phyloP scores from a whole-genome alignment of 2,888 invertebrate genomes.

The Acronicta psi region DNA sequence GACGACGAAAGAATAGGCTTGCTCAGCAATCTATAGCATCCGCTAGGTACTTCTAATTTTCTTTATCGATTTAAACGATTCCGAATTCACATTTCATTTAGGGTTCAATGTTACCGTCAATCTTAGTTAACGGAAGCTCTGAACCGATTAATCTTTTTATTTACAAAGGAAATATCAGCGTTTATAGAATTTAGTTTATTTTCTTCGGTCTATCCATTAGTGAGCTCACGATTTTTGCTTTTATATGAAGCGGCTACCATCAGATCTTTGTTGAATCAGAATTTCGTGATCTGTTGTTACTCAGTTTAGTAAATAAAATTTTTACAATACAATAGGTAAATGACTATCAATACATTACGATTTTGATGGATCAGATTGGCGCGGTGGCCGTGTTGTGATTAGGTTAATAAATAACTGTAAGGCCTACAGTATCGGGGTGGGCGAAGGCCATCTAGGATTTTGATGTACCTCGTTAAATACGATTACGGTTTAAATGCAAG shows the following conservation, averaged over 20 bases:
- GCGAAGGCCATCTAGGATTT: no score
- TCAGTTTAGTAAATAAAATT: neutral
- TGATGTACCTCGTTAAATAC: no score
- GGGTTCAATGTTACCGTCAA: conserved; percentile 3
- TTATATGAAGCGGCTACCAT: neutral
- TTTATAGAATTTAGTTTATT: conserved; percentile 2
- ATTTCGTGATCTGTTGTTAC: neutral
- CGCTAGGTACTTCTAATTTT: neutral
- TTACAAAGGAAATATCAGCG: neutral
- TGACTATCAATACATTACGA: neutral
- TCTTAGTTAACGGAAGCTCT: conserved; percentile 2
- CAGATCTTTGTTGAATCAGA: neutral
- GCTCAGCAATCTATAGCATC: no score
- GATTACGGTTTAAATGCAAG: no score
- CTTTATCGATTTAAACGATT: neutral
- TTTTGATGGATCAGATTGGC: neutral
- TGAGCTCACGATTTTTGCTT: conserved; percentile 2
- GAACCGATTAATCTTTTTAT: neutral
- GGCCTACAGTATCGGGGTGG: no score
- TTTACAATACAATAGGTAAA: neutral
- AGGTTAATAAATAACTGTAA: no score
- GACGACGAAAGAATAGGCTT: conserved; percentile 10
- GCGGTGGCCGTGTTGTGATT: no score
- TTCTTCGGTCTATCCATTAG: conserved; percentile 5
- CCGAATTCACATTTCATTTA: conserved; percentile 5